Evolutionary conservation across 2,113 vertebrate species (phyloP).

Genomic region (Mola mola): DNA sequence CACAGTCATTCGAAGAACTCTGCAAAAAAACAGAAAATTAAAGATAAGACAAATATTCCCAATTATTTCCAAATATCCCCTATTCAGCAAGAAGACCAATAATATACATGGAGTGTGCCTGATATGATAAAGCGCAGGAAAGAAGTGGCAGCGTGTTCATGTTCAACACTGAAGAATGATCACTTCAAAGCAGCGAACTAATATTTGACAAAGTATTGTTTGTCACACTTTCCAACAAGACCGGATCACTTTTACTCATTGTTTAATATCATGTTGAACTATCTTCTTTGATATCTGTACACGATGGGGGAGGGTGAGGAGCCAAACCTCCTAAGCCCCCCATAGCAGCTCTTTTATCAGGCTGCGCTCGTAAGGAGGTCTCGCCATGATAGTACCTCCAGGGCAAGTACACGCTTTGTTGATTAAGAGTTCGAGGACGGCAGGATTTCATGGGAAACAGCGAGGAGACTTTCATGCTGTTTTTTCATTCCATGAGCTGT

Average conservation of each 20-base stretch:
- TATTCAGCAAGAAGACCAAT: no score
- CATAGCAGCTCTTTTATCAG: constrained; percentile 72
- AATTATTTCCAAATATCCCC: no score
- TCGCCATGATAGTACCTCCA: constrained; percentile 36
- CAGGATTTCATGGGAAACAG: constrained; percentile 74
- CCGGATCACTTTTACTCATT: constrained; percentile 8
- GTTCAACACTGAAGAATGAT: constrained; percentile 4
- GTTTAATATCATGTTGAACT: constrained; percentile 43
- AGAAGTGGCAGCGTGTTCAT: background rate
- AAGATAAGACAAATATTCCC: background rate
- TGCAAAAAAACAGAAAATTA: constrained; percentile 75
- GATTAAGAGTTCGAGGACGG: constrained; percentile 36
- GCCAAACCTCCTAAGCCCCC: constrained; percentile 50
- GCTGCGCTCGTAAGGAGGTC: constrained; percentile 67
- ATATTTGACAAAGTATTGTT: background rate
- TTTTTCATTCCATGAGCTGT: constrained; percentile 36
- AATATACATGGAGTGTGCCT: no score
- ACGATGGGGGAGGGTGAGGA: constrained; percentile 43
- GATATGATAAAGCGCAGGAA: constrained; percentile 4
- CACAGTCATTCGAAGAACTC: constrained; percentile 90
- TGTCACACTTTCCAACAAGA: background rate
- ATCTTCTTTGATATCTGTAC: constrained; percentile 60
- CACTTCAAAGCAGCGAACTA: background rate
- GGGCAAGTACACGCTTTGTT: constrained; percentile 47
- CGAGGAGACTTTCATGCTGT: constrained; percentile 34